Evolutionary conservation across 1,140 invertebrate genomes (phyloP).

Genomic region (Diprion similis): DNA sequence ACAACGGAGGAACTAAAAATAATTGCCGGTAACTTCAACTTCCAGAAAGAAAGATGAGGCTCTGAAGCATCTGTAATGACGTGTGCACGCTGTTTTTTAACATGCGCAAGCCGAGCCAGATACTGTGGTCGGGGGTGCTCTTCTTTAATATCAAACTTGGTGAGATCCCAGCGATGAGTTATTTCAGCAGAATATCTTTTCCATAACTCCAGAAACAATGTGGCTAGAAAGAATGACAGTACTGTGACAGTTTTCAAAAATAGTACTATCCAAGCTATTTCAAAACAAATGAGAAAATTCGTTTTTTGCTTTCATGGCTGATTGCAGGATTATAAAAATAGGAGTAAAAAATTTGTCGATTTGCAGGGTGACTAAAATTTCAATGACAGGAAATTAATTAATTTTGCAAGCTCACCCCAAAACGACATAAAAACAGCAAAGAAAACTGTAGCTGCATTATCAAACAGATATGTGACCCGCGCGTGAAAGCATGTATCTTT

Average conservation of each 20-base stretch:
- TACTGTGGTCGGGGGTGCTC: constrained; percentile 89
- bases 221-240: constrained; percentile 63
- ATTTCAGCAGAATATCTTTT: constrained; percentile 92
- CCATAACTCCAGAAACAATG: constrained; percentile 93
- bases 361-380: background rate
- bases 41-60: constrained; percentile 88
- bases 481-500: constrained; percentile 87
- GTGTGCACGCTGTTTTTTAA: constrained; percentile 73
- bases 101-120: constrained; percentile 75
- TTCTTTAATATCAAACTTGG: constrained; percentile 84
- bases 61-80: constrained; percentile 81
- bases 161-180: constrained; percentile 90
- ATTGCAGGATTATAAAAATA: too few relatives aligned
- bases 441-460: constrained; percentile 92
- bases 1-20: constrained; percentile 87
- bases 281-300: too few relatives aligned
- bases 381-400: background rate
- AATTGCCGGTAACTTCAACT: constrained; percentile 81
- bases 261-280: too few relatives aligned
- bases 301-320: too few relatives aligned
- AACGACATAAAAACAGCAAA: constrained; percentile 98
- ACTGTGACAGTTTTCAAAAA: background rate
- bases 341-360: background rate
- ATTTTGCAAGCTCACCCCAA: constrained; percentile 74
- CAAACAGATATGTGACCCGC: constrained; percentile 91